These are phyloP conservation scores for Tanypteryx hageni DNA, from an alignment of 2,888 invertebrate genomes.

Conservation along the genomic window DNA sequence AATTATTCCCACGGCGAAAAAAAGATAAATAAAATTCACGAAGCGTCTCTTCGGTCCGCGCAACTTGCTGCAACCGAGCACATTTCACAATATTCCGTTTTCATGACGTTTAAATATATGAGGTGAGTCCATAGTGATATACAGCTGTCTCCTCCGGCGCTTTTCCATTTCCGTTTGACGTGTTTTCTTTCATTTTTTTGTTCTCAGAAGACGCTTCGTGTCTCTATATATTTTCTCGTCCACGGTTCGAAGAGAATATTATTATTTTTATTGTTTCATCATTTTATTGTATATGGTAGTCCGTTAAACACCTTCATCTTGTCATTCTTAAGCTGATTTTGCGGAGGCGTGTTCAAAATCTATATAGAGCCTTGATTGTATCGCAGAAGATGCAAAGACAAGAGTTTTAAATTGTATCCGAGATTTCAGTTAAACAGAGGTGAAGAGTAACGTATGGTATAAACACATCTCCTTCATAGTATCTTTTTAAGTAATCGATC, in stretches of 20 bases:
- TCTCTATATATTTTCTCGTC: background rate
- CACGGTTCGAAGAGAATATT: background rate
- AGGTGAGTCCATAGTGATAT: slow-evolving; percentile 5
- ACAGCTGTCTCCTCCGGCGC: slow-evolving; percentile 18
- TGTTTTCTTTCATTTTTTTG: background rate
- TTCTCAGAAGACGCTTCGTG: background rate
- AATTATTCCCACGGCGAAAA: background rate
- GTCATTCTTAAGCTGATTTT: background rate
- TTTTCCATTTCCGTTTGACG: background rate
- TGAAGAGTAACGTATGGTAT: no score
- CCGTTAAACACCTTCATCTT: background rate
- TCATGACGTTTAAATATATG: slow-evolving; percentile 10
- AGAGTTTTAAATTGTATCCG: no score
- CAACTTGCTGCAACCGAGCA: slow-evolving; percentile 14
- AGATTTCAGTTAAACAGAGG: no score
- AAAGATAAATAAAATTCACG: background rate
- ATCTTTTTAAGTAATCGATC: no score
- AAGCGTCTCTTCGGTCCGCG: background rate
- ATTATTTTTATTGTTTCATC: background rate
- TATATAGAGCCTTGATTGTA: no score
- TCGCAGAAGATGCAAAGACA: no score
- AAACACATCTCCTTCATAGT: no score
- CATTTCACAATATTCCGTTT: slow-evolving; percentile 1
- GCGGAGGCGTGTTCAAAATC: background rate
- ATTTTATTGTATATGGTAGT: background rate